Conservation (phyloP, 1,140 invertebrate genomes). For the Idris sp. region DNA sequence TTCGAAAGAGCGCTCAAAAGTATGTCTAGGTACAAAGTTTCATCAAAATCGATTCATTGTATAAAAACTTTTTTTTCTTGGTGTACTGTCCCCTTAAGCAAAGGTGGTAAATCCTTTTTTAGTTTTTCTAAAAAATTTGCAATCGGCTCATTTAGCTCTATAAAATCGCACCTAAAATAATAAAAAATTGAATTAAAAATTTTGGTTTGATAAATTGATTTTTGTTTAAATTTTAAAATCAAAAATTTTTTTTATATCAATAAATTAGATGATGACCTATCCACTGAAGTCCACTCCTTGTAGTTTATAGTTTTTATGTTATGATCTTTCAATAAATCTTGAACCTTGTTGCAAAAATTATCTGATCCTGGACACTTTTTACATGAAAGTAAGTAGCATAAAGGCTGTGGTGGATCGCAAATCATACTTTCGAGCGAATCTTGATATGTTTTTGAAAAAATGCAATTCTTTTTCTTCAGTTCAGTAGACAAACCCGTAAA, state of each 20-base stretch:
- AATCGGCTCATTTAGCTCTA: constrained; percentile 3
- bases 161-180: constrained; percentile 15
- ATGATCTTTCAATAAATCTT: background rate
- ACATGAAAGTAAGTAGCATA: constrained; percentile 17
- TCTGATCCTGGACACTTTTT: constrained; percentile 10
- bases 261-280: constrained; percentile 10
- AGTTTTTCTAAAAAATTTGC: constrained; percentile 10
- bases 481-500: background rate
- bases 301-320: background rate
- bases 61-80: no score
- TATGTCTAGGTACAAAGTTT: no score
- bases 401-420: constrained; percentile 1
- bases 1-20: no score
- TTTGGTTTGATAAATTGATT: background rate
- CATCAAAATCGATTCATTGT: no score
- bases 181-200: constrained; percentile 12
- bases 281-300: constrained; percentile 16
- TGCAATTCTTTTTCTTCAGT: constrained; percentile 1
- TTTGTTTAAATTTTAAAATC: background rate
- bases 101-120: background rate
- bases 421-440: constrained; percentile 3
- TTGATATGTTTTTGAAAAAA: background rate
- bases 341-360: background rate
- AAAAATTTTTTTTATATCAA: background rate
- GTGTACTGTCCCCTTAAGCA: no score